phyloP scores from a whole-genome alignment of 2,888 invertebrate species.

The Formica aserva region DNA sequence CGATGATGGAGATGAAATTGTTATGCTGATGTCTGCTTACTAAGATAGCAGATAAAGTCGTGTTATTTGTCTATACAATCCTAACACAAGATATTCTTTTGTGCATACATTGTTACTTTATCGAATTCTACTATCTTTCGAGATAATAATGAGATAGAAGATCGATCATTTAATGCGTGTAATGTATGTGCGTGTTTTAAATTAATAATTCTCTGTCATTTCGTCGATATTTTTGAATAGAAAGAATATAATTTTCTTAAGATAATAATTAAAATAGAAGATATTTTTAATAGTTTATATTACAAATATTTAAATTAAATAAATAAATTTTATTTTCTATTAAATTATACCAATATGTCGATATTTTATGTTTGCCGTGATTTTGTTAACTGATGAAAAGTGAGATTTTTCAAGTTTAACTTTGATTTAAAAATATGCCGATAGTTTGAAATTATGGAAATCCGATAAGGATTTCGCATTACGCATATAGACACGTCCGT shows the following conservation, averaged over 20 bases:
- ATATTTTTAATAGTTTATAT: neutral
- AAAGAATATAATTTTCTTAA: neutral
- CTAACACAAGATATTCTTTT: neutral
- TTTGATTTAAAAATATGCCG: neutral
- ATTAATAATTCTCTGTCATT: neutral
- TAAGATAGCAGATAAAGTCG: slow-evolving; percentile 37
- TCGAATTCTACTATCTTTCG: neutral
- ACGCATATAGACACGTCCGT: slow-evolving; percentile 8
- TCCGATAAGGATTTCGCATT: slow-evolving; percentile 16
- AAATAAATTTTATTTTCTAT: neutral
- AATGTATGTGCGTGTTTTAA: neutral
- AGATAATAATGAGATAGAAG: neutral
- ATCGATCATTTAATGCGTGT: neutral
- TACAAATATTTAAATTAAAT: neutral
- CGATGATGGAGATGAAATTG: slow-evolving; percentile 52
- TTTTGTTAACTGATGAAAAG: neutral
- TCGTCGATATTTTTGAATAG: neutral
- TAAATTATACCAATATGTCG: slow-evolving; percentile 6
- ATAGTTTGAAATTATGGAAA: slow-evolving; percentile 38
- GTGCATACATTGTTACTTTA: neutral
- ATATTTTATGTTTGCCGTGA: neutral
- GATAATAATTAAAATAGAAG: neutral
- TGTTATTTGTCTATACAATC: slow-evolving; percentile 39
- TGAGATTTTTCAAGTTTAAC: neutral
- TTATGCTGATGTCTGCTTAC: slow-evolving; percentile 45